Conservation (phyloP, 2,797 vertebrate species). For the Coccyzus lansbergi region DNA sequence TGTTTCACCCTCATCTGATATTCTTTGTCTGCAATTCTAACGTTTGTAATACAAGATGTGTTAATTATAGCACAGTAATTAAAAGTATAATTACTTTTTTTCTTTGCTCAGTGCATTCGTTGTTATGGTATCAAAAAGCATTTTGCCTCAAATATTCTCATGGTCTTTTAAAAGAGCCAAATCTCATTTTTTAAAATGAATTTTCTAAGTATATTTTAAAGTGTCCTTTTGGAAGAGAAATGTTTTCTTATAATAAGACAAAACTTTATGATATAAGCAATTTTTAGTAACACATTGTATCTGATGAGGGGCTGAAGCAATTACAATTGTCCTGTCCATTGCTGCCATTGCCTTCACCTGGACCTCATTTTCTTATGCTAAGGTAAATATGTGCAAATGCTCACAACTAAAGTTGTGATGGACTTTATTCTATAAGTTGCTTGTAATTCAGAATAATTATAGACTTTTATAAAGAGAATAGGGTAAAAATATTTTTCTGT, state of each 20-base stretch:
- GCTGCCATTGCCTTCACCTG: not conserved
- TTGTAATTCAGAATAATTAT: not conserved
- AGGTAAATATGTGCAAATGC: not conserved
- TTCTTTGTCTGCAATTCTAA: not conserved
- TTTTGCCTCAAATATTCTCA: not conserved
- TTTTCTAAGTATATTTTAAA: not conserved
- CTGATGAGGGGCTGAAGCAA: accelerated
- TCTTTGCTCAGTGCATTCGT: not conserved
- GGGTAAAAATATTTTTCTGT: not conserved
- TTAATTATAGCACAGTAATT: slow-evolving; percentile 48
- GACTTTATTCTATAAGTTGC: not conserved
- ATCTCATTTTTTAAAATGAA: not conserved
- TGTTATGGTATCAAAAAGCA: not conserved
- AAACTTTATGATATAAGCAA: not conserved
- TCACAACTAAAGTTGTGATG: not conserved
- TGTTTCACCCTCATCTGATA: not conserved
- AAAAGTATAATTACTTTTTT: slow-evolving; percentile 32
- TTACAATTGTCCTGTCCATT: not conserved
- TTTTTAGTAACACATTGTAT: not conserved
- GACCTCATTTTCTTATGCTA: not conserved
- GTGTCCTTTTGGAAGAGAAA: not conserved
- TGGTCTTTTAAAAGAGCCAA: not conserved
- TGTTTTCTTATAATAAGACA: not conserved
- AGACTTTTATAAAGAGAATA: not conserved
- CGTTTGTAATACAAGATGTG: not conserved